Evolutionary conservation across 2,888 invertebrate genomes (phyloP).

Genomic region (Dryococelus australis): DNA sequence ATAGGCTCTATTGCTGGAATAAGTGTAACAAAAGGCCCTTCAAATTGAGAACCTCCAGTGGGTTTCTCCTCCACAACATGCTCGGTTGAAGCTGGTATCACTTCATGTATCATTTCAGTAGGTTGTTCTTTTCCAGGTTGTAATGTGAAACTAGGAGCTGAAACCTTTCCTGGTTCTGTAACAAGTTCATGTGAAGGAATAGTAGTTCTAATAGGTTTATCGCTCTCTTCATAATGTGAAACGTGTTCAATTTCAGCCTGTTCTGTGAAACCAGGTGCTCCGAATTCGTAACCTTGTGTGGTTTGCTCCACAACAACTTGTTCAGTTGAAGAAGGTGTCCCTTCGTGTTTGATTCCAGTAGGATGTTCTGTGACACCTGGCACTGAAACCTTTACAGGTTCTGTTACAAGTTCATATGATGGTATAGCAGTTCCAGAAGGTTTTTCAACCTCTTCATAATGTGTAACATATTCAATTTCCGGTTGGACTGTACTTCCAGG

Average conservation of each 20-base stretch:
- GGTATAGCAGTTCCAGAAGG: neutral
- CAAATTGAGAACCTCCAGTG: neutral
- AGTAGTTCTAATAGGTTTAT: conserved; percentile 37
- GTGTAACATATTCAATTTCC: neutral
- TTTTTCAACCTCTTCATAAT: neutral
- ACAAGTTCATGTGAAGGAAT: conserved; percentile 23
- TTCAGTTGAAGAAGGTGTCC: conserved; percentile 29
- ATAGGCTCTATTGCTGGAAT: too few relatives aligned
- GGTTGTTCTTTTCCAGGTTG: conserved; percentile 33
- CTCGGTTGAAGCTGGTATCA: conserved; percentile 40
- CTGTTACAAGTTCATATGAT: conserved; percentile 41
- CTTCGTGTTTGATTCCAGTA: neutral
- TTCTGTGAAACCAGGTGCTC: conserved; percentile 36
- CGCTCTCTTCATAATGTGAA: conserved; percentile 31
- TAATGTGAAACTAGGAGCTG: neutral
- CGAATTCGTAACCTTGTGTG: conserved; percentile 30
- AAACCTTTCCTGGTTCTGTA: conserved; percentile 22
- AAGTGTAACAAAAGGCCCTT: too few relatives aligned
- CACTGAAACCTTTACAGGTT: conserved; percentile 35
- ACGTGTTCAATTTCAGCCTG: conserved; percentile 30
- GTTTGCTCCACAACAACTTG: conserved; percentile 12
- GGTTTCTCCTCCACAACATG: neutral
- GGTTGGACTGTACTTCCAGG: neutral
- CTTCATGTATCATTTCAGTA: conserved; percentile 37
- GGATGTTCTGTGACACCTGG: too few relatives aligned